Evolutionary conservation across 2,113 vertebrate species (phyloP).

Genomic region (Falco punctatus): DNA sequence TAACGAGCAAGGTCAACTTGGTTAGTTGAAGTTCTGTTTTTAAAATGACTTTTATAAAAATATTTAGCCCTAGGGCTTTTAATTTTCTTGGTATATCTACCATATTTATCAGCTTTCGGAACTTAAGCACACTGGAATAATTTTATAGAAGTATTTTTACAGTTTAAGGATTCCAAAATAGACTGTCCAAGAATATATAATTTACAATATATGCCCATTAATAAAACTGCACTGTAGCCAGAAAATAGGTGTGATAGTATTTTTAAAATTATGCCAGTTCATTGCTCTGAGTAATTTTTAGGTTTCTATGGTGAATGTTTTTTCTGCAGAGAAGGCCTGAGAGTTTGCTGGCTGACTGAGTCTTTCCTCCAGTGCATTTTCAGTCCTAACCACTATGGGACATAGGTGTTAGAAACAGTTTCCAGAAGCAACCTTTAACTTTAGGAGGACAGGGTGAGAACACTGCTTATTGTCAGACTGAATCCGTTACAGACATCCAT

Average conservation of each 20-base stretch:
- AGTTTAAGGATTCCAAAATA: background rate
- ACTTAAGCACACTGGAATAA: background rate
- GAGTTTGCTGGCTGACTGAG: background rate
- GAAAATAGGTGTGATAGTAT: background rate
- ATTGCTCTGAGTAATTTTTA: background rate
- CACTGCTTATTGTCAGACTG: background rate
- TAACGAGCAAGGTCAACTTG: background rate
- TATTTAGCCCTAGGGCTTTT: background rate
- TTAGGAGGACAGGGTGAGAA: background rate
- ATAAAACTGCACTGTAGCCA: background rate
- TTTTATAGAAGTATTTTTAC: background rate
- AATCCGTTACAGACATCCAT: background rate
- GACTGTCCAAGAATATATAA: background rate
- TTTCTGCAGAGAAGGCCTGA: background rate
- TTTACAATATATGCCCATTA: background rate
- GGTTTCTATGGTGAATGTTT: background rate
- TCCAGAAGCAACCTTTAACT: background rate
- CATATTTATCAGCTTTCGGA: background rate
- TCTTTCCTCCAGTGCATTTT: background rate
- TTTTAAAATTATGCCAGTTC: background rate
- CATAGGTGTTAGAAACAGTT: background rate
- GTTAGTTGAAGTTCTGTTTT: background rate
- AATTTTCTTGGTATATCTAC: slow-evolving; percentile 9
- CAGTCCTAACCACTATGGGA: background rate
- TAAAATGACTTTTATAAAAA: background rate